Conservation (phyloP, 2,888 invertebrate species). For the Cybosia mesomella region DNA sequence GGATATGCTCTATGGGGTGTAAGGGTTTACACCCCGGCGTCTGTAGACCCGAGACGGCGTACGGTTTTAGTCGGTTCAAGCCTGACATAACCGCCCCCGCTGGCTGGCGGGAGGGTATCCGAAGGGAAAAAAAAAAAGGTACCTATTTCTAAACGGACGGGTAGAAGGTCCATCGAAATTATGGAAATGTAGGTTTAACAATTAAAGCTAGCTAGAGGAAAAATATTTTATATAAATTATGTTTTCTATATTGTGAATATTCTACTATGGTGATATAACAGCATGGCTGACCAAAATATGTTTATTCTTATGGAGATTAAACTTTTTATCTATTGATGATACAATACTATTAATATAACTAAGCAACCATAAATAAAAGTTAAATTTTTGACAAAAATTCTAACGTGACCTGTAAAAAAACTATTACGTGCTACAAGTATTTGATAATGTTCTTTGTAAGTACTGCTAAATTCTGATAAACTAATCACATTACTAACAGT, state of each 20-base stretch:
- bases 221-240: background rate
- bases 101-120: no score
- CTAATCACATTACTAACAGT: constrained; percentile 74
- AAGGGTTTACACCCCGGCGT: no score
- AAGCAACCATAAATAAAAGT: background rate
- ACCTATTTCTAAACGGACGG: background rate
- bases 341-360: background rate
- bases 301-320: background rate
- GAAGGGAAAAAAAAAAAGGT: no score
- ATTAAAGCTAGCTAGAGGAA: background rate
- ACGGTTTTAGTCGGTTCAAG: no score
- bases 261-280: background rate
- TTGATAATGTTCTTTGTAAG: constrained; percentile 37
- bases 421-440: background rate
- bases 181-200: no score
- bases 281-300: no score
- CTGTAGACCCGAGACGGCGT: no score
- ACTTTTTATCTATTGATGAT: background rate
- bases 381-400: background rate
- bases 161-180: no score
- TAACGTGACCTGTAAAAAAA: no score
- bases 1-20: no score
- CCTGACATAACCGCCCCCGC: no score
- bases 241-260: background rate
- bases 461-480: constrained; percentile 45